Percentiles rank a stretch among this genome's conserved stretches.
phyloP scores from a whole-genome alignment of 2,113 vertebrate genomes.

The Eubucco bourcierii region DNA sequence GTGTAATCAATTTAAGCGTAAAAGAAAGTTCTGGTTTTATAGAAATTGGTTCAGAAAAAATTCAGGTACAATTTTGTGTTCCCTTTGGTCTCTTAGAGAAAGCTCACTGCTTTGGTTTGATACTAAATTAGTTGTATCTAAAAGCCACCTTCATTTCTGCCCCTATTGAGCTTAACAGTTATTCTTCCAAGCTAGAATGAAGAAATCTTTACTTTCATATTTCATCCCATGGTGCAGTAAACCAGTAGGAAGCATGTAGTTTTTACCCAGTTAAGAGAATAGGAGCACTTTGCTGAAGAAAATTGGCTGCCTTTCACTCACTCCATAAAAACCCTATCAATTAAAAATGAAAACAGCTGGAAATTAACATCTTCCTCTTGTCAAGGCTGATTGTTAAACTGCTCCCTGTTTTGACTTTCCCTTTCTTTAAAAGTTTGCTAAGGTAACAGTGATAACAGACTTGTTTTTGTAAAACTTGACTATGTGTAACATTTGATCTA shows the following conservation, averaged over 20 bases:
- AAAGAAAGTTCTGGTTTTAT: conserved; percentile 37
- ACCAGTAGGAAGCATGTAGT: conserved; percentile 28
- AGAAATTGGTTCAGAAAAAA: conserved; percentile 53
- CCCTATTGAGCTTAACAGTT: conserved; percentile 60
- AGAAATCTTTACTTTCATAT: conserved; percentile 51
- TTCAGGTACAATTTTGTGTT: conserved; percentile 57
- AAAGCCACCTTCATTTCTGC: conserved; percentile 48
- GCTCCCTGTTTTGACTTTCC: background rate
- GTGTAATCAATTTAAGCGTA: conserved; percentile 34
- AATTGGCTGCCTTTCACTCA: conserved; percentile 39
- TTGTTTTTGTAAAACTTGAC: background rate
- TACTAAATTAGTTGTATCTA: conserved; percentile 62
- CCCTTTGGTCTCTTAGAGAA: conserved; percentile 47
- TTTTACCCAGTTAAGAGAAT: conserved; percentile 33
- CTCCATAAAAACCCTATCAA: conserved; percentile 41
- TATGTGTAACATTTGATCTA: background rate
- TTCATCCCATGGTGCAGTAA: conserved; percentile 32
- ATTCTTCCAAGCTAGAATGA: conserved; percentile 58
- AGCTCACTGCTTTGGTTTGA: conserved; percentile 39
- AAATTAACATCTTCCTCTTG: conserved; percentile 33
- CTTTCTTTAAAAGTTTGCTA: conserved; percentile 18
- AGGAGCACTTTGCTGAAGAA: conserved; percentile 43
- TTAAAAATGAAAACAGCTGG: conserved; percentile 55
- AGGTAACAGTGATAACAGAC: background rate
- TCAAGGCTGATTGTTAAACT: conserved; percentile 31